Base-by-base conservation (phyloP, 2,888 invertebrate species). In the Gastracanthus pulcherrimus region DNA sequence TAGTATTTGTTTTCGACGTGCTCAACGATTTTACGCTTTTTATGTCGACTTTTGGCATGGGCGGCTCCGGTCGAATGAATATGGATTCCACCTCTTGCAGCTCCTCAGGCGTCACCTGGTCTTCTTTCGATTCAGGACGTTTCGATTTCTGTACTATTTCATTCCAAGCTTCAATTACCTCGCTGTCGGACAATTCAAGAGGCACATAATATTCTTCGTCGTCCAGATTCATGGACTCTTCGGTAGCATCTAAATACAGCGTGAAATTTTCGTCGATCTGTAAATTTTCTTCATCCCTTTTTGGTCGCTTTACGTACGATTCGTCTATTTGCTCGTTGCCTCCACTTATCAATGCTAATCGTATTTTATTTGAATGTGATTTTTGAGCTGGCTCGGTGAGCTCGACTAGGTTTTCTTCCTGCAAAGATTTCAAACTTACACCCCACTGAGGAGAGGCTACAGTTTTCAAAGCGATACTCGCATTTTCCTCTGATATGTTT, bases 51-150 rank as follows among this genome's bases (percentile, higher is more conserved):
- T 86, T 87, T 3, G 86, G 86, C 38, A 76, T 51, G 0, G 89
- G 89, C 3, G 89, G 86, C 70, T 90, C 88, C 0, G 90, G 89
- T 3, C 84, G 84, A 38, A 89, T 88, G 3, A 86, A 87, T 13
- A 88, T 31, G 38, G 81, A 76, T 2, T 83, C 84, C 23, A 70
- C 48, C 6, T 48, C 48, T 41, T 80, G 38, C 3, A 76, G 9
- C 0, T 75, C 23, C 7, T 23, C 11, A 4, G 38, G 26, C 16
- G 29, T 6, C 0, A 55, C 13, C 9, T 71, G 45, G 0, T n/a
- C 0, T 1, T 82, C 48, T 0, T 58, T 11, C n/a, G 16, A 26
- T 3, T n/a, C 69, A 9, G 76, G 82, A 19, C 83, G 60, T 31
- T 80, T 87, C 4, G 88, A 86, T 23, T 78, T 86, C 1, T 51